Evolutionary conservation across 2,888 invertebrate species (phyloP), one percentile per base, ranked within the genome.

Genomic region (Ischnura elegans): DNA sequence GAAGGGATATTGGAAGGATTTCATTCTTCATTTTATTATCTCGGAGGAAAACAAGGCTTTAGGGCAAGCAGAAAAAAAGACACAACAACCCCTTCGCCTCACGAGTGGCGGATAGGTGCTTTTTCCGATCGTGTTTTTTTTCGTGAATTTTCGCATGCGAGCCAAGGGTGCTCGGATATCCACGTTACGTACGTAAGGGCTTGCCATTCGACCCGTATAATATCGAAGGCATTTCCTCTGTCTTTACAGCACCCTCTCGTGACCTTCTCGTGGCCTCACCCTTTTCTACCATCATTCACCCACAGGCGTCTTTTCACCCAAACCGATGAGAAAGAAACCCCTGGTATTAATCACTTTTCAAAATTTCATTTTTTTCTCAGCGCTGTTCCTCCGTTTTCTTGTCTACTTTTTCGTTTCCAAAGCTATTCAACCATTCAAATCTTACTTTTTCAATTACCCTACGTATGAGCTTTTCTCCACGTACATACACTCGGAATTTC

Each of bases 1-100:
- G 10, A 25, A 0, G 25, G 76, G 10, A 36, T 3, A 76, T 36
- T 13, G 76, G 76, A 76, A 76, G 76, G 76, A 76, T 76, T 76
- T 76, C 76, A 76, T 76, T 76, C 76, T 36, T 76, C 76, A 76
- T 76, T 76, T 76, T 76, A 76, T 76, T 76, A 76, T 76, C 76
- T 76, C 61, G 36, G 76, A 76, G 76, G 10, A 76, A 76, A 76
- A 76, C 36, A 36, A 76, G 76, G 2, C 51, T 51, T n/a, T 13
- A 51, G 51, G 51, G 51, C 19, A 51, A 51, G 51, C 25, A 76
- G 36, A 36, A 76, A 76, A 76, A 25, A 10, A 51, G 19, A 19
- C 51, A 51, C 51, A 76, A 10, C 29, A 76, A 10, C 29, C 13
- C 29, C 36, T 76, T 76, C 16, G 76, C n/a, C 76, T 36, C 76